Evolutionary conservation across 2,888 invertebrate species (phyloP).

Genomic region (Phalangium opilio): DNA sequence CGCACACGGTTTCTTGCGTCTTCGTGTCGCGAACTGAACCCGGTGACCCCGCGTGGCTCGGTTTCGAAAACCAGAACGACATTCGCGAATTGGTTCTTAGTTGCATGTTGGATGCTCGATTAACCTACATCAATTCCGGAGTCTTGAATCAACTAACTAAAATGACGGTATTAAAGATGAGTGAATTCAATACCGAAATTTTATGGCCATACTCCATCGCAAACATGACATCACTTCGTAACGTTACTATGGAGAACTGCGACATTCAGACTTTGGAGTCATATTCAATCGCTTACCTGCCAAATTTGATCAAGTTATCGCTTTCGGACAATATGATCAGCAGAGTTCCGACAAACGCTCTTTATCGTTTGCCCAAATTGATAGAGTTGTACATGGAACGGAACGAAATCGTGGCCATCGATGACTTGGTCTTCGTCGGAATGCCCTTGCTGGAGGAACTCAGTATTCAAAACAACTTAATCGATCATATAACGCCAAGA

Average conservation of each 20-base stretch:
- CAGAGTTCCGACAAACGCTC: slow-evolving; percentile 5
- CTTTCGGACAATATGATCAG: slow-evolving; percentile 7
- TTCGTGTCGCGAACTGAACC: no score
- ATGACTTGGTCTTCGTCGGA: slow-evolving; percentile 10
- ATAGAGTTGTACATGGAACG: slow-evolving; percentile 8
- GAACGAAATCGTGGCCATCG: slow-evolving; percentile 12
- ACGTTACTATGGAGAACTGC: slow-evolving; percentile 7
- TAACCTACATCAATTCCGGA: slow-evolving; percentile 6
- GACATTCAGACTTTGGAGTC: slow-evolving; percentile 7
- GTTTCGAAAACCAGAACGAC: no score
- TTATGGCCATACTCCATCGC: slow-evolving; percentile 5
- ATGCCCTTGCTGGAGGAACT: slow-evolving; percentile 11
- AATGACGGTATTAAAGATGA: slow-evolving; percentile 3
- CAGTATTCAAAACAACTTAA: slow-evolving; percentile 8
- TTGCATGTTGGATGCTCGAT: no score
- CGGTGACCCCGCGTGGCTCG: no score
- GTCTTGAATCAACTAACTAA: slow-evolving; percentile 2
- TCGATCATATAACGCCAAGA: slow-evolving; percentile 12
- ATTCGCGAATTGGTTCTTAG: no score
- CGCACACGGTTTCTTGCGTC: no score
- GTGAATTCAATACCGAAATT: slow-evolving; percentile 5
- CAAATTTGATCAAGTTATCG: slow-evolving; percentile 9
- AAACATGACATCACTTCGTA: slow-evolving; percentile 4
- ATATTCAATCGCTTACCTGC: slow-evolving; percentile 8
- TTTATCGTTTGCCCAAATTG: slow-evolving; percentile 5